Conservation (phyloP, 1,140 invertebrate genomes). For the Danaus plexippus region DNA sequence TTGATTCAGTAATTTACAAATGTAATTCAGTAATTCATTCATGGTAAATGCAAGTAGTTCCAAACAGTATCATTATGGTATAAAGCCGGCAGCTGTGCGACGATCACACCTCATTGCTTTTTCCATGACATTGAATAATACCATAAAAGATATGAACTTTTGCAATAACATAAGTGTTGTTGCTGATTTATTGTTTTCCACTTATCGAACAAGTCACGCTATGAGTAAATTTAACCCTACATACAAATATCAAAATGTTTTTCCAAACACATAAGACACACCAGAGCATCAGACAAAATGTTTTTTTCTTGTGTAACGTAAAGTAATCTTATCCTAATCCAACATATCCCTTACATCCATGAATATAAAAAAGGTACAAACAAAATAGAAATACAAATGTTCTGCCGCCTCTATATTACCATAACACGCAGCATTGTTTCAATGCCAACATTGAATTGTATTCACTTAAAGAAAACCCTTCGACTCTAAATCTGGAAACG, state of each 20-base stretch:
- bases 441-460: conserved; percentile 29
- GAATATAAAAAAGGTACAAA: conserved; percentile 19
- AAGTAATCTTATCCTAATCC: conserved; percentile 18
- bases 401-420: conserved; percentile 26
- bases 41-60: conserved; percentile 7
- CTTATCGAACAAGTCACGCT: too few relatives aligned
- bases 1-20: too few relatives aligned
- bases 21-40: too few relatives aligned
- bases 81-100: conserved; percentile 45
- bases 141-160: conserved; percentile 55
- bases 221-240: too few relatives aligned
- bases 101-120: conserved; percentile 53
- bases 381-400: conserved; percentile 21
- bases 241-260: conserved; percentile 5
- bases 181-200: conserved; percentile 6
- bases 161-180: conserved; percentile 33
- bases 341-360: conserved; percentile 25
- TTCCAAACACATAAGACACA: conserved; percentile 11
- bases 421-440: conserved; percentile 35
- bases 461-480: conserved; percentile 36
- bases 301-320: conserved; percentile 11
- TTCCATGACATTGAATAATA: conserved; percentile 60
- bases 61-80: conserved; percentile 31
- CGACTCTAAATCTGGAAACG: conserved; percentile 59
- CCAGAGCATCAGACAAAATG: too few relatives aligned